These are phyloP conservation scores for Parotia lawesii DNA, from an alignment of 2,113 vertebrate species.

Conservation along the genomic window DNA sequence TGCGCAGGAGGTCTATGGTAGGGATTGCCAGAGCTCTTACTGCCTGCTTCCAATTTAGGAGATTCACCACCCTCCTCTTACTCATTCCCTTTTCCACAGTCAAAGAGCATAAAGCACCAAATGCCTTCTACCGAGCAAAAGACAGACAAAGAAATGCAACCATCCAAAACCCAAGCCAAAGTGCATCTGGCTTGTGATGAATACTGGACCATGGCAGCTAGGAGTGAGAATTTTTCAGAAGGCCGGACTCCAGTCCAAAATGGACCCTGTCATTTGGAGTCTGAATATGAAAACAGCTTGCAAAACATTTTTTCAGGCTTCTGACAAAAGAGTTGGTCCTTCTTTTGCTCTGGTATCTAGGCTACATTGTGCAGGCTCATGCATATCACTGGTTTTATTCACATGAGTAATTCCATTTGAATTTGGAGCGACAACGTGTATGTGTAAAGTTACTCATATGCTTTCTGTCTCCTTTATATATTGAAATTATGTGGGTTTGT, in stretches of 20 bases:
- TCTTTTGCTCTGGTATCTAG: conserved; percentile 62
- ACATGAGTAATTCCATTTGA: conserved; percentile 65
- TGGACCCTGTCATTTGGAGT: conserved; percentile 16
- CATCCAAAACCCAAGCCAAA: conserved; percentile 34
- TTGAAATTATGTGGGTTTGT: conserved; percentile 20
- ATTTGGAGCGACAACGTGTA: conserved; percentile 23
- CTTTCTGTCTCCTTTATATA: conserved; percentile 43
- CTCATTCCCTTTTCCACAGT: not conserved
- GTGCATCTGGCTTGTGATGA: conserved; percentile 44
- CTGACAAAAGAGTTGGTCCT: conserved; percentile 55
- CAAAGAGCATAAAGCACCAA: conserved; percentile 16
- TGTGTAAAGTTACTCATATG: conserved; percentile 36
- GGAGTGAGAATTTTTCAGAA: conserved; percentile 40
- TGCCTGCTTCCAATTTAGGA: not conserved
- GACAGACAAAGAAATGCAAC: conserved; percentile 51
- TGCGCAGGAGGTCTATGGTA: not conserved
- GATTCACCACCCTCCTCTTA: not conserved
- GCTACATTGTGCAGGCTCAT: conserved; percentile 58
- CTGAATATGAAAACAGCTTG: conserved; percentile 62
- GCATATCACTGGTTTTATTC: conserved; percentile 56
- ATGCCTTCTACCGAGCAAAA: conserved; percentile 37
- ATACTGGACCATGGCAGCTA: conserved; percentile 14
- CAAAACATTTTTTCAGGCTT: conserved; percentile 56
- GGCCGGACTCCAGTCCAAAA: conserved; percentile 23
- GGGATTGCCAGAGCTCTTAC: not conserved